Evolutionary conservation across 2,888 invertebrate genomes (phyloP).

Genomic region (Drosophila lutescens): DNA sequence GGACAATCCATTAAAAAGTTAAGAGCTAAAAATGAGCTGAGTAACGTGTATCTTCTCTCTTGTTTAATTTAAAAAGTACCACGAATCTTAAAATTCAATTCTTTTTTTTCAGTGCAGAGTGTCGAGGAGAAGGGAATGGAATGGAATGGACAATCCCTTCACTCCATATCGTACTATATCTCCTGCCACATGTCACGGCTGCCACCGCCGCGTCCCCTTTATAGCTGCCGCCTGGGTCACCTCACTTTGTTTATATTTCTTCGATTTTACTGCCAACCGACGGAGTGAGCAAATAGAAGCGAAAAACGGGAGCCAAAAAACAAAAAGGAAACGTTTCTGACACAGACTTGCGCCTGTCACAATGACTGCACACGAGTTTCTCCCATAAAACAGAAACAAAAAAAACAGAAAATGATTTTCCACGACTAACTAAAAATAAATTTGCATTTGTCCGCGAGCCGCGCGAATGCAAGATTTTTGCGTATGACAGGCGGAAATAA

Average conservation of each 20-base stretch:
- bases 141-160: slow-evolving; percentile 31
- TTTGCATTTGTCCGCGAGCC: slow-evolving; percentile 43
- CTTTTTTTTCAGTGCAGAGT: no score
- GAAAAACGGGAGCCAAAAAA: slow-evolving; percentile 39
- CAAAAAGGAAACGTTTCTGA: slow-evolving; percentile 69
- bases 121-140: not conserved
- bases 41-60: no score
- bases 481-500: slow-evolving; percentile 36
- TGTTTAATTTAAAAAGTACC: no score
- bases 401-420: slow-evolving; percentile 19
- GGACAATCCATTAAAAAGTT: no score
- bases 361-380: slow-evolving; percentile 21
- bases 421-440: slow-evolving; percentile 66
- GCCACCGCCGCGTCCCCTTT: slow-evolving; percentile 1
- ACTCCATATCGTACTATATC: slow-evolving; percentile 46
- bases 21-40: no score
- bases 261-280: slow-evolving; percentile 74
- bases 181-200: slow-evolving; percentile 57
- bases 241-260: slow-evolving; percentile 70
- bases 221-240: slow-evolving; percentile 21
- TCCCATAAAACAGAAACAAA: not conserved
- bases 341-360: slow-evolving; percentile 61
- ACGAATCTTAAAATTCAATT: no score
- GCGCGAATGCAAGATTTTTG: slow-evolving; percentile 25
- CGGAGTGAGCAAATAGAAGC: slow-evolving; percentile 38